Base-by-base conservation (phyloP, 2,888 invertebrate species). In the Coenonympha glycerion region DNA sequence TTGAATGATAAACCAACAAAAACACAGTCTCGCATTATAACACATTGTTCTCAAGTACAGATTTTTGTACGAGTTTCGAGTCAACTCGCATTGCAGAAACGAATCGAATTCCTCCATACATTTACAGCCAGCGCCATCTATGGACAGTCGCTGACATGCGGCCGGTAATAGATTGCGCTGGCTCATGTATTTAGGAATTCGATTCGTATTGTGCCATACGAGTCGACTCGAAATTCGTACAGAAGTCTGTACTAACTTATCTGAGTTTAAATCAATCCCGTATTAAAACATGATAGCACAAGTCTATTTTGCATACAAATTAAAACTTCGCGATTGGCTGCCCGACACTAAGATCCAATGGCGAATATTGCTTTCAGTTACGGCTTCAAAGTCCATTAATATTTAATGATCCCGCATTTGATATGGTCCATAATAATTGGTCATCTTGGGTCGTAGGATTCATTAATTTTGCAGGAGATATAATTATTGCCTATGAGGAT, bases 251-350 rank as follows among this genome's bases (percentile, higher is more conserved):
- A 9, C 9, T 9, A 9, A 9, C 16, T 8, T 9, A 2, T 15
- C 31, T 8, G 31, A 13, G 13, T 6, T 18, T 16, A 16, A 34
- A 21, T 21, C 5, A 34, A n/a, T 19, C 19, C 46, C 8, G 28
- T 26, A 46, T 47, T 16, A 39, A 13, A n/a, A 24, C 40, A 48
- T 40, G 26, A 33, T 39, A 26, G 42, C 26, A 24, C 16, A 33
- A 30, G 34, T 40, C 50, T 51, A 51, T 40, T 54, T 54, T 54
- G 47, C 54, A 51, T 51, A 54, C 47, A 54, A 44, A 54, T 54
- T 54, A 54, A 54, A 51, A 54, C 34, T 40, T 22, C 42, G 28
- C 40, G 39, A 45, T 22, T 42, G 34, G 41, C 39, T 40, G 47
- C 40, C 45, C 47, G 47, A 54, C 30, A 44, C 44, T 24, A 33